These are phyloP conservation scores for Urocyon cinereoargenteus DNA, from an alignment of 2,797 vertebrate species.

Conservation along the genomic window DNA sequence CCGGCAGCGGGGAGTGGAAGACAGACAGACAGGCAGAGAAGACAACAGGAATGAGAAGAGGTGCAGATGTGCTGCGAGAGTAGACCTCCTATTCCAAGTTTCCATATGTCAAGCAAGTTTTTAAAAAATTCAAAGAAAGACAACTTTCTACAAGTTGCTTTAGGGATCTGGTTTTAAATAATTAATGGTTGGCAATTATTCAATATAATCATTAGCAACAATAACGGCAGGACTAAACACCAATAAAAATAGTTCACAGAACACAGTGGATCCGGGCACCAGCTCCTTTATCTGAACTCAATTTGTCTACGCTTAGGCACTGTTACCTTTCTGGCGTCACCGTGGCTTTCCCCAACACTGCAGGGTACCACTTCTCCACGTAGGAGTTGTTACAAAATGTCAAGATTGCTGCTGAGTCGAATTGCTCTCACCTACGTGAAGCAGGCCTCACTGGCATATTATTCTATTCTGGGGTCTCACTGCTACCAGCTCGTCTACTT, in stretches of 20 bases:
- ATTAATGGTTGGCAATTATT: conserved; percentile 39
- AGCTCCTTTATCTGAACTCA: not conserved
- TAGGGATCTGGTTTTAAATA: conserved; percentile 34
- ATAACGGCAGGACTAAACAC: conserved; percentile 23
- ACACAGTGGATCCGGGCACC: not conserved
- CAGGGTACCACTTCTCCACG: conserved; percentile 27
- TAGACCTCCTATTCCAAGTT: not conserved
- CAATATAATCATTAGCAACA: conserved; percentile 50
- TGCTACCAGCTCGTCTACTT: conserved; percentile 2
- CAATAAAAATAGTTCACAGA: conserved; percentile 21
- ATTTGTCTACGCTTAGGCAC: not conserved
- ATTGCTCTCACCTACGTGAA: not conserved
- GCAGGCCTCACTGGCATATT: not conserved
- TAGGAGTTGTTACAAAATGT: not conserved
- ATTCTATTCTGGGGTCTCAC: not conserved
- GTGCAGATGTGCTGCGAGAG: not conserved
- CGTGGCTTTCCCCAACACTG: not conserved
- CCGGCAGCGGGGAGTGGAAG: not conserved
- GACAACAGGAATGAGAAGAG: not conserved
- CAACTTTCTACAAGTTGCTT: conserved; percentile 38
- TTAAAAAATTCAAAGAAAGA: conserved; percentile 53
- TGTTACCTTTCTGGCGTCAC: not conserved
- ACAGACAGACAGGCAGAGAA: conserved; percentile 14
- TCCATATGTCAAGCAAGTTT: not conserved
- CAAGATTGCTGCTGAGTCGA: not conserved